Percentiles rank a stretch among this genome's conserved stretches.
These are phyloP conservation scores for Lypha dubia DNA, from an alignment of 2,888 invertebrate species.

Conservation along the genomic window DNA sequence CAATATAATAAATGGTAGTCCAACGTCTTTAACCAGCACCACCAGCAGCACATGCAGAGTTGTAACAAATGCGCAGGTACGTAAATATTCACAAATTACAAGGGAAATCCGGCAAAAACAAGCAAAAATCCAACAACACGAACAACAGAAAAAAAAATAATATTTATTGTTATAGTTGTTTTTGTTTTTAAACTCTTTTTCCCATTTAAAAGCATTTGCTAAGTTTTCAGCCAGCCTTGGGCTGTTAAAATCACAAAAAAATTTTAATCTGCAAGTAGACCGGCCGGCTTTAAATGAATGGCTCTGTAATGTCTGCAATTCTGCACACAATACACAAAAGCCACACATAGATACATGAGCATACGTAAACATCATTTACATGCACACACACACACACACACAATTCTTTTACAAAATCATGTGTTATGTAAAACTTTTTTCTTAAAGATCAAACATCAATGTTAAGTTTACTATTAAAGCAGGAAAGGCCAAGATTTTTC, in stretches of 20 bases:
- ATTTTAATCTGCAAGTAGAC: conserved; percentile 55
- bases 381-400: neutral
- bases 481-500: conserved; percentile 24
- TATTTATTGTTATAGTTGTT: conserved; percentile 41
- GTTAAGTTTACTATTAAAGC: conserved; percentile 59
- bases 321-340: conserved; percentile 56
- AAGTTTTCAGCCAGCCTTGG: conserved; percentile 45
- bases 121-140: conserved; percentile 13
- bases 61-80: conserved; percentile 73
- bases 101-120: conserved; percentile 62
- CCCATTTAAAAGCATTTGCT: conserved; percentile 45
- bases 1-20: conserved; percentile 43
- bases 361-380: neutral
- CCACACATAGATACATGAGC: neutral
- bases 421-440: conserved; percentile 55
- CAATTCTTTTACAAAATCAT: conserved; percentile 20
- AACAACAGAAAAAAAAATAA: conserved; percentile 10
- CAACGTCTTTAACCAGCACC: conserved; percentile 39
- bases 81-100: conserved; percentile 66
- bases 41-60: conserved; percentile 39
- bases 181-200: conserved; percentile 24
- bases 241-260: conserved; percentile 14
- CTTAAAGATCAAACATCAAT: conserved; percentile 57
- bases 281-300: conserved; percentile 69
- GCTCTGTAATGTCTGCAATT: conserved; percentile 72